Conservation (phyloP, 2,888 invertebrate genomes). For the Ophioninae sp. region DNA sequence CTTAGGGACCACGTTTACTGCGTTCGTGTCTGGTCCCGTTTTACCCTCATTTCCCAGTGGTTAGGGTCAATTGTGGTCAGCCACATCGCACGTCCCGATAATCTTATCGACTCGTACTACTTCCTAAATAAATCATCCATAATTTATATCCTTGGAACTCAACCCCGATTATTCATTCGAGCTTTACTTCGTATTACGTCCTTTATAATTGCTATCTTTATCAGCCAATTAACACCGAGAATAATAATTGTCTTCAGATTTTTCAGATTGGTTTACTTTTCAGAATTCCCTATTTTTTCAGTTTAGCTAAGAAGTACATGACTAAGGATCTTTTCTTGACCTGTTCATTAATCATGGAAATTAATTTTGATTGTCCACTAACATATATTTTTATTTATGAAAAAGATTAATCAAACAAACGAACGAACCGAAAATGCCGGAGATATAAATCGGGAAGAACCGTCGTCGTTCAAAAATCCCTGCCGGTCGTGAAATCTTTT, state of each 20-base stretch:
- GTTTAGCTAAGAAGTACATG: too few species aligned
- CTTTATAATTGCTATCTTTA: neutral
- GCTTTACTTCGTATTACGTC: neutral
- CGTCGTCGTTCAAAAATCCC: too few species aligned
- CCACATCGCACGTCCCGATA: slow-evolving; percentile 31
- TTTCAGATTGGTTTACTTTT: too few species aligned
- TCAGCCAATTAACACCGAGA: neutral
- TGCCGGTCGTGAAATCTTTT: too few species aligned
- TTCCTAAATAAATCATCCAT: slow-evolving; percentile 17
- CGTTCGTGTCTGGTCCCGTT: slow-evolving; percentile 5
- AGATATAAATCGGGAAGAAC: too few species aligned
- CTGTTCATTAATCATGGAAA: too few species aligned
- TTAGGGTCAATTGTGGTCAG: slow-evolving; percentile 51
- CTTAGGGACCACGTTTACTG: slow-evolving; percentile 14
- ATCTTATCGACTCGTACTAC: slow-evolving; percentile 35
- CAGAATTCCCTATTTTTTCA: too few species aligned
- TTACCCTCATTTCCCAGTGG: slow-evolving; percentile 33
- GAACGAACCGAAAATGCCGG: too few species aligned
- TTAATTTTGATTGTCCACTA: too few species aligned
- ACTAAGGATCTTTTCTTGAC: too few species aligned
- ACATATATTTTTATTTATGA: too few species aligned
- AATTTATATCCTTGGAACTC: neutral
- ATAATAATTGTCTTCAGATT: neutral
- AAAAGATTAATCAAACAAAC: too few species aligned
- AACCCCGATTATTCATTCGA: neutral